Evolutionary conservation across 1,140 invertebrate species (phyloP).

Genomic region (Heterodera carotae): DNA sequence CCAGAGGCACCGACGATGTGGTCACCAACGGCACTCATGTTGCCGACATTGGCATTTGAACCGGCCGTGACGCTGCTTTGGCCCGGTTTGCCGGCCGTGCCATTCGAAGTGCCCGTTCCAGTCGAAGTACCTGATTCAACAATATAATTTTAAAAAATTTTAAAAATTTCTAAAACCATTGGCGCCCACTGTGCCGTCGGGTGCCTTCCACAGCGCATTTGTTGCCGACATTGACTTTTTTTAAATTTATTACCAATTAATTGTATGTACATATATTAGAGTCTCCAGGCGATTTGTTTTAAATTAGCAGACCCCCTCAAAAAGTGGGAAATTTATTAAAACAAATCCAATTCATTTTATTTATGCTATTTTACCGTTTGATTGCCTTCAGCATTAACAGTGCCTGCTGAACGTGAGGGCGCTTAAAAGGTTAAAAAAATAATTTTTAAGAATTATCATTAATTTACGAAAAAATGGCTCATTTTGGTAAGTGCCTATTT

Average conservation of each 20-base stretch:
- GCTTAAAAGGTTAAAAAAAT: not conserved
- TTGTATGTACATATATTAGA: too few species aligned
- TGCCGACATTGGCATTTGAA: constrained; percentile 19
- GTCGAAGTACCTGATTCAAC: not conserved
- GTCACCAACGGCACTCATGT: not conserved
- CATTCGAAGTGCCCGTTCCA: constrained; percentile 19
- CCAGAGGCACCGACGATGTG: not conserved
- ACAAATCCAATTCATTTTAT: too few species aligned
- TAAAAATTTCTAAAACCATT: constrained; percentile 21
- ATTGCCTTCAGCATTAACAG: not conserved
- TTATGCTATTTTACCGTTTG: not conserved
- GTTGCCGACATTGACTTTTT: constrained; percentile 14
- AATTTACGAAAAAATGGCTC: too few species aligned
- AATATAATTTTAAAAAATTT: not conserved
- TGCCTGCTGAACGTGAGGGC: not conserved
- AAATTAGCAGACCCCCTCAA: too few species aligned
- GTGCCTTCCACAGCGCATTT: constrained; percentile 24
- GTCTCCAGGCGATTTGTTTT: too few species aligned
- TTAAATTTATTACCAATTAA: not conserved
- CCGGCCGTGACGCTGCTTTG: constrained; percentile 2
- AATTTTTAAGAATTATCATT: not conserved
- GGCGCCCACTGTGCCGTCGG: constrained; percentile 12
- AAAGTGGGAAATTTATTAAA: too few species aligned
- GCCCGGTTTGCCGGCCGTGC: not conserved
- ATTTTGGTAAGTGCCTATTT: not conserved